Conservation (phyloP, 2,113 vertebrate species). For the Eolophus roseicapilla region DNA sequence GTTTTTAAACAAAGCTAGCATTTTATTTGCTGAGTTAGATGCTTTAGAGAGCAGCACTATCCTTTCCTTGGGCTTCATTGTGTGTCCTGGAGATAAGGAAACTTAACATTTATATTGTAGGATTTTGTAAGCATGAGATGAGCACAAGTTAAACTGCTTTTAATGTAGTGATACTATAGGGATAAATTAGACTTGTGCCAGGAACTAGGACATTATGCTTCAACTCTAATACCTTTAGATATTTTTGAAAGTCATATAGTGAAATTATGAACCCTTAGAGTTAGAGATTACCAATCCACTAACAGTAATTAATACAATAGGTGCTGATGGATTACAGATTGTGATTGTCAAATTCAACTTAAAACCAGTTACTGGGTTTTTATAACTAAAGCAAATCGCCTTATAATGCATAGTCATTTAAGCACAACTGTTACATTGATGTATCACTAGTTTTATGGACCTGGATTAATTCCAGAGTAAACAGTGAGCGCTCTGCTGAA, state of each 20-base stretch:
- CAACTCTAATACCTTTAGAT: neutral
- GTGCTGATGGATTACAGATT: neutral
- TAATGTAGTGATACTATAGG: neutral
- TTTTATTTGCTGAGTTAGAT: neutral
- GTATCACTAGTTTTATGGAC: slow-evolving; percentile 57
- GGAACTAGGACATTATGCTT: neutral
- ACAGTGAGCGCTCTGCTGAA: slow-evolving; percentile 51
- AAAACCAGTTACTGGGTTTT: neutral
- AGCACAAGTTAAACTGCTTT: neutral
- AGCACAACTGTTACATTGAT: slow-evolving; percentile 39
- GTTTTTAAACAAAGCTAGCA: neutral
- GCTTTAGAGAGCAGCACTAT: neutral
- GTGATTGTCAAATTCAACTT: neutral
- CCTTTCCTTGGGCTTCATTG: neutral
- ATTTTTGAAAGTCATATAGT: neutral
- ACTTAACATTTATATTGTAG: neutral
- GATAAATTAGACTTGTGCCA: neutral
- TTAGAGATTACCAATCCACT: neutral
- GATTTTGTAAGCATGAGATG: neutral
- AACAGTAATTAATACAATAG: neutral
- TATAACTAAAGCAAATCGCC: neutral
- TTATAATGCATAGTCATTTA: slow-evolving; percentile 15
- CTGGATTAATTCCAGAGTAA: slow-evolving; percentile 73
- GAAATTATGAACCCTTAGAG: neutral
- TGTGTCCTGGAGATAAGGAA: neutral